Base-by-base conservation (phyloP, 64 coral and sea anemone species). In the Acropora yongei region DNA sequence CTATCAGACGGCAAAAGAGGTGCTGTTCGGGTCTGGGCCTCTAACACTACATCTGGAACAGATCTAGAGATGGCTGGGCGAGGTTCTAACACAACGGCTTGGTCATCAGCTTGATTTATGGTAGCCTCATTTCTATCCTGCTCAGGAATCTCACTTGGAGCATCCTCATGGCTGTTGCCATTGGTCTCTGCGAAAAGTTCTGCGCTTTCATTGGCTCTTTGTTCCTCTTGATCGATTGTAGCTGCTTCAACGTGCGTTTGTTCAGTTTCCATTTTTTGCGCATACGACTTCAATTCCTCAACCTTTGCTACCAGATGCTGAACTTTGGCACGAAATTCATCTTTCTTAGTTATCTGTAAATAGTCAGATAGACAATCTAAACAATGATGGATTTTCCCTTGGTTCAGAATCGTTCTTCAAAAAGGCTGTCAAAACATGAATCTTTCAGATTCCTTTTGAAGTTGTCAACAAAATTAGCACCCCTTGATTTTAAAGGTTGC, bases 281-380 rank as follows among this genome's bases (percentile, higher is more conserved):
- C 1, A 83, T 96, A 55, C 9, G 84, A 67, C 10, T 65, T 82
- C n/a, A 93, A 48, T 49, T 53, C 84, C 2, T 93, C 91, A 45
- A 75, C 68, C 42, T 74, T 80, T 40, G 91, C 66, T 47, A 96
- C 91, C 44, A 96, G 48, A 19, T 86, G 76, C 49, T 96, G 95
- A 3, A 96, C 86, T 75, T 77, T 90, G 44, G 73, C 57, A 10
- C 95, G 87, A 10, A 96, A 18, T 47, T 89, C 80, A 77, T 77
- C 68, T 79, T 96, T 96, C 47, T 73, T 93, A 0, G 13, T 79
- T 19, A 96, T 61, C 95, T 96, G 79, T 2, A 63, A 63, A 63
- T 63, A 13, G 3, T 63, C 30, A 30, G 30, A 30, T 30, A 30
- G 30, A 30, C 30, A 30, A 30, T 30, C 30, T 30, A 30, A 30